Evolutionary conservation across 2,113 vertebrate species (phyloP).

Genomic region (Calidris pugnax): DNA sequence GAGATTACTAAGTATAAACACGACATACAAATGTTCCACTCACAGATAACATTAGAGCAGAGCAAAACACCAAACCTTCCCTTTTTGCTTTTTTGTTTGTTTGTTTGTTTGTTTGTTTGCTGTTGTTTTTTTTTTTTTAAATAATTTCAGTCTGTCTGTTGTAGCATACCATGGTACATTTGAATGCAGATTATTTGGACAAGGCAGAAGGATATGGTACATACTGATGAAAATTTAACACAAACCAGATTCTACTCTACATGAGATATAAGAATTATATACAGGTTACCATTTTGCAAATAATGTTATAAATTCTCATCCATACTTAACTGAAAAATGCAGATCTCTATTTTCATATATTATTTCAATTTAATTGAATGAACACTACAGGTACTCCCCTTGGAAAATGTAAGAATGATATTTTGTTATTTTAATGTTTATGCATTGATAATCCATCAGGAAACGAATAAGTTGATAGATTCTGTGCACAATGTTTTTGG

Average conservation of each 20-base stretch:
- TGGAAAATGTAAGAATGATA: not conserved
- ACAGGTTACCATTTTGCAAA: not conserved
- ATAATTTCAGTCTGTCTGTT: not conserved
- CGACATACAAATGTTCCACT: not conserved
- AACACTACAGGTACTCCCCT: not conserved
- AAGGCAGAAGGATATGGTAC: not conserved
- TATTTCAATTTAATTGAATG: not conserved
- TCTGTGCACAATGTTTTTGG: not conserved
- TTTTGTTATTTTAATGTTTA: not conserved
- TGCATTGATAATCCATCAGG: not conserved
- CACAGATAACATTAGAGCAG: not conserved
- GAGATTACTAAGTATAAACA: not conserved
- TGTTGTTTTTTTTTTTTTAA: not conserved
- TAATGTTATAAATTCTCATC: not conserved
- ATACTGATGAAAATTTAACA: not conserved
- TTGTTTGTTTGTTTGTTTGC: too few species aligned
- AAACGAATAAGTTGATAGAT: not conserved
- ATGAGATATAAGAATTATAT: not conserved
- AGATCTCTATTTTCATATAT: not conserved
- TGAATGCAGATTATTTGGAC: not conserved
- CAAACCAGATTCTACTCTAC: not conserved
- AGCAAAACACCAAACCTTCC: not conserved
- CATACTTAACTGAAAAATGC: not conserved
- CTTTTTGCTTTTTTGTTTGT: not conserved
- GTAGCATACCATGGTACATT: not conserved